Evolutionary conservation across 2,888 invertebrate genomes (phyloP).

Genomic region (Apantesis nais): DNA sequence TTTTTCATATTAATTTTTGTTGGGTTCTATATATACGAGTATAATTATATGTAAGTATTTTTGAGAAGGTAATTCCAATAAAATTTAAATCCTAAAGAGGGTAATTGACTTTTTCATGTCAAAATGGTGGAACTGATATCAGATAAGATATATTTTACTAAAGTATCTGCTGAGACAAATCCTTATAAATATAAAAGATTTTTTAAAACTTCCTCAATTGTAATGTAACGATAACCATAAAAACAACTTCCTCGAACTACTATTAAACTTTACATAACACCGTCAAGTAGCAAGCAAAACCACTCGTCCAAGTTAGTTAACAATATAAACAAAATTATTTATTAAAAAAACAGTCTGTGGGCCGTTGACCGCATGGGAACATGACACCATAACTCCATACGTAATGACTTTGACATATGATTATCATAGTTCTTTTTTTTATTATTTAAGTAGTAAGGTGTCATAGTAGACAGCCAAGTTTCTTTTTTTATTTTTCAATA

Average conservation of each 20-base stretch:
- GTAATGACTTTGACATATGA: conserved; percentile 35
- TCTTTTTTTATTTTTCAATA: not conserved
- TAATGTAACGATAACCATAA: not conserved
- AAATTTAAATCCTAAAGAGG: too few relatives aligned
- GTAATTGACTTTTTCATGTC: not conserved
- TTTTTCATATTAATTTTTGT: too few relatives aligned
- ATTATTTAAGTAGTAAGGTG: conserved; percentile 14
- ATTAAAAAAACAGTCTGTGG: conserved; percentile 35
- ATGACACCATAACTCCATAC: conserved; percentile 39
- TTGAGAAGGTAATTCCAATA: too few relatives aligned
- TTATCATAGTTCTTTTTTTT: conserved; percentile 41
- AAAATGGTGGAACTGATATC: not conserved
- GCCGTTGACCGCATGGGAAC: conserved; percentile 55
- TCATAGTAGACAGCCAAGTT: not conserved
- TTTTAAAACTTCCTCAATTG: not conserved
- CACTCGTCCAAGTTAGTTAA: conserved; percentile 27
- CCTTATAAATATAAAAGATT: not conserved
- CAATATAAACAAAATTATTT: conserved; percentile 47
- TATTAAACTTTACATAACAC: not conserved
- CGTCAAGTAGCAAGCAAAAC: conserved; percentile 26
- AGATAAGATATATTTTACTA: not conserved
- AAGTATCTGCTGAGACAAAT: not conserved
- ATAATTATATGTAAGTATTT: too few relatives aligned
- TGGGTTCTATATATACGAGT: too few relatives aligned
- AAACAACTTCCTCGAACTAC: not conserved